Conservation (phyloP, 2,888 invertebrate species). For the Chrysomela aeneicollis region DNA sequence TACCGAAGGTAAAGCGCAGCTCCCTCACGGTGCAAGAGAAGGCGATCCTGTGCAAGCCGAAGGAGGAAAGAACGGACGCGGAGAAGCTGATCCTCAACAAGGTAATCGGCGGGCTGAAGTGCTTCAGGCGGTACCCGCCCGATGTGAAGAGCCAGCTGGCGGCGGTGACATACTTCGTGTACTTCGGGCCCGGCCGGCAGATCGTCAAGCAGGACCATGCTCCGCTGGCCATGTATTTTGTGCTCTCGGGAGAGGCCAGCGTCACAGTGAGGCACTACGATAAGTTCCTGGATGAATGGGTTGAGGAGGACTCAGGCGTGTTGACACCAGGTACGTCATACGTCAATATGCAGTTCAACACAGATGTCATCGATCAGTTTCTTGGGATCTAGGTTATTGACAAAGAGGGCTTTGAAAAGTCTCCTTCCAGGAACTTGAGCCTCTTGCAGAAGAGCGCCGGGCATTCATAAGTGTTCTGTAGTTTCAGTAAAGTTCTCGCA, state of each 20-base stretch:
- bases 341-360: no score
- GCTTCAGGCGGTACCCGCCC: conserved; percentile 61
- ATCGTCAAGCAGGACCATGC: conserved; percentile 70
- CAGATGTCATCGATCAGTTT: no score
- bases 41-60: conserved; percentile 66
- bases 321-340: conserved; percentile 63
- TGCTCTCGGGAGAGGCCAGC: conserved; percentile 68
- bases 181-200: conserved; percentile 66
- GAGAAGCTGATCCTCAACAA: conserved; percentile 68
- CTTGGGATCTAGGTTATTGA: no score
- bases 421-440: no score
- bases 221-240: conserved; percentile 68
- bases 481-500: no score
- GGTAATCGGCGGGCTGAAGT: conserved; percentile 69
- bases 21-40: conserved; percentile 64
- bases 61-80: conserved; percentile 65
- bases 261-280: conserved; percentile 66
- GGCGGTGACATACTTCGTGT: conserved; percentile 69
- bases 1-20: conserved; percentile 48
- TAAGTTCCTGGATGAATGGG: conserved; percentile 61
- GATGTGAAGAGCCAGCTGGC: conserved; percentile 69
- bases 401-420: no score
- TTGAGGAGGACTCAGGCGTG: conserved; percentile 63
- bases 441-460: no score
- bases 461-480: no score